Evolutionary conservation across 2,113 vertebrate genomes (phyloP).

Genomic region (Urocolius indicus): DNA sequence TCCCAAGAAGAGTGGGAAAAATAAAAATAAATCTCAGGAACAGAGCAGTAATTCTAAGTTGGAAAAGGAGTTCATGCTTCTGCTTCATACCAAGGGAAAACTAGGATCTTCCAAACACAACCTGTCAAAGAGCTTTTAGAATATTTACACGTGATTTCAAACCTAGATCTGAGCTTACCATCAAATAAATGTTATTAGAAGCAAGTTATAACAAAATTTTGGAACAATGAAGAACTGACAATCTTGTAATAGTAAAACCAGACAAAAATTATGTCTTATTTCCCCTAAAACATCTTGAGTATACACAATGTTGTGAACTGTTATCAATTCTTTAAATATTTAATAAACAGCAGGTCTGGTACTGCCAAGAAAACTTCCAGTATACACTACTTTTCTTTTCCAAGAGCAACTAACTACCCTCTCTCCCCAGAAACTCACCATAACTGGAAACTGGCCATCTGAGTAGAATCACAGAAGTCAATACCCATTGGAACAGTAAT

Average conservation of each 20-base stretch:
- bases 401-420: background rate
- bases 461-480: constrained; percentile 97
- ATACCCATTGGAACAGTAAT: constrained; percentile 90
- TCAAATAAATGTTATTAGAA: background rate
- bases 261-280: background rate
- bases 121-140: background rate
- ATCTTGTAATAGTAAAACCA: background rate
- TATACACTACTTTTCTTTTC: background rate
- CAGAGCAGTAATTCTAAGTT: background rate
- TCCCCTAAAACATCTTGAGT: background rate
- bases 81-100: background rate
- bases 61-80: background rate
- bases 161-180: background rate
- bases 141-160: background rate
- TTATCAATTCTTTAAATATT: background rate
- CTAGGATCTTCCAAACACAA: background rate
- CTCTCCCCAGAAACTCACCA: constrained; percentile 82
- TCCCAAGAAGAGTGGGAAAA: background rate
- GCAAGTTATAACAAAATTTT: background rate
- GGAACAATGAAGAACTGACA: background rate
- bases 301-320: background rate
- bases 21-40: background rate
- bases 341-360: background rate
- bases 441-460: constrained; percentile 93
- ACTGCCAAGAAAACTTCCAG: background rate